Conservation (phyloP, 2,888 invertebrate genomes). For the Drosophila stalkeri region DNA sequence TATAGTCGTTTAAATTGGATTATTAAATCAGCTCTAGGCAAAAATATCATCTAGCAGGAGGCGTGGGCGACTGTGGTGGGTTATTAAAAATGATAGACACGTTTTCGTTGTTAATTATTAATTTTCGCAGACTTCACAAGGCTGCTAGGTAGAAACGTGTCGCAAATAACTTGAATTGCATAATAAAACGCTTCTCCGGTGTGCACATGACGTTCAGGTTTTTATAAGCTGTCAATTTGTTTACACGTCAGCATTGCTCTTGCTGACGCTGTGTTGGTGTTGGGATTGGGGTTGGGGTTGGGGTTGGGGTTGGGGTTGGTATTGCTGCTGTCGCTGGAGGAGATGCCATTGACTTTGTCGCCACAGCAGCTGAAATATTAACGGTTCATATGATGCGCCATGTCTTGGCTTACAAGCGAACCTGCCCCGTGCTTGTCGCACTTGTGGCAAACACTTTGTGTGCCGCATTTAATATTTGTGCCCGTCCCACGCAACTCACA, state of each 20-base stretch:
- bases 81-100: constrained; percentile 76
- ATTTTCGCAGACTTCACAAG: constrained; percentile 62
- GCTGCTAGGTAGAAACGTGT: constrained; percentile 44
- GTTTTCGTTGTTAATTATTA: constrained; percentile 80
- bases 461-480: constrained; percentile 71
- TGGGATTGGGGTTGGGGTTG: neutral
- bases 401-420: constrained; percentile 45
- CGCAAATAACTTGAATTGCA: constrained; percentile 74
- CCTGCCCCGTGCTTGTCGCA: constrained; percentile 39
- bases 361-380: constrained; percentile 73
- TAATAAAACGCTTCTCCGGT: constrained; percentile 69
- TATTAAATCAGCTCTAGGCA: constrained; percentile 39
- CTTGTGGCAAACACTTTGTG: constrained; percentile 54
- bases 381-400: constrained; percentile 60
- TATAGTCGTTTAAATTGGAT: constrained; percentile 33
- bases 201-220: constrained; percentile 74
- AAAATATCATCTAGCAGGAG: constrained; percentile 27
- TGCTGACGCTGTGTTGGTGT: constrained; percentile 14
- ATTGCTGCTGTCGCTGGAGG: constrained; percentile 13
- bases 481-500: constrained; percentile 44
- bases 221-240: constrained; percentile 83
- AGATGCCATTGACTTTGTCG: constrained; percentile 48
- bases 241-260: constrained; percentile 60
- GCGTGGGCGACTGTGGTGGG: neutral
- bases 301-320: neutral